These are phyloP conservation scores for Picus viridis DNA, from an alignment of 2,797 vertebrate genomes.

Conservation along the genomic window DNA sequence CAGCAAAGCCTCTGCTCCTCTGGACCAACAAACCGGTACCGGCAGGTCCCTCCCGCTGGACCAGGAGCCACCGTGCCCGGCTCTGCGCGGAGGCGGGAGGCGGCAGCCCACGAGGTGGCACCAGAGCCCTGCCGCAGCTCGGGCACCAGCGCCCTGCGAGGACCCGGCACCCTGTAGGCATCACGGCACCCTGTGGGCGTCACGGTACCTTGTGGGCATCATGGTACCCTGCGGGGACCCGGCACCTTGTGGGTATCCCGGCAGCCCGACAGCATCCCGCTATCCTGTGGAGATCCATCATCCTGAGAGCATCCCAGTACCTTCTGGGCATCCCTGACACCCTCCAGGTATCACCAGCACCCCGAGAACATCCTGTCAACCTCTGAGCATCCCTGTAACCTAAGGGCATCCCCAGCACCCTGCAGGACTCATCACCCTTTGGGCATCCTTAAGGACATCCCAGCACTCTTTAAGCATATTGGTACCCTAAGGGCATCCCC, in stretches of 20 bases:
- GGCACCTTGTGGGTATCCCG: no score
- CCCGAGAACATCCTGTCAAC: not conserved
- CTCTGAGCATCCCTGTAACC: not conserved
- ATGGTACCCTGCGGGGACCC: no score
- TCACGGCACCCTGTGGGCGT: not conserved
- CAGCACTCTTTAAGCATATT: no score
- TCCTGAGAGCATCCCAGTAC: no score
- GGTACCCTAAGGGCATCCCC: not conserved
- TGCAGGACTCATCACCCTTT: not conserved
- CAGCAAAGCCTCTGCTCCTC: not conserved
- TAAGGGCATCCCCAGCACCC: not conserved
- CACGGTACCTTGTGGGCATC: fast-evolving
- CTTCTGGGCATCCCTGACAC: not conserved
- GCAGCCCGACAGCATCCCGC: fast-evolving
- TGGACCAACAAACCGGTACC: fast-evolving
- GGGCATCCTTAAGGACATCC: not conserved
- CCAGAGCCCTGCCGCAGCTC: constrained; percentile 18
- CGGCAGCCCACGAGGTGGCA: constrained; percentile 64
- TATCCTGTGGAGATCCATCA: no score
- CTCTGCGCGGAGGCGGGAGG: not conserved
- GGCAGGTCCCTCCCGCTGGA: fast-evolving
- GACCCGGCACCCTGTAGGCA: not conserved
- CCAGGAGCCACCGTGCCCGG: not conserved
- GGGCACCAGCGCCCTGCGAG: not conserved
- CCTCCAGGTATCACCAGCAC: not conserved